Evolutionary conservation across 2,888 invertebrate genomes (phyloP).

Genomic region (Euproctis similis): DNA sequence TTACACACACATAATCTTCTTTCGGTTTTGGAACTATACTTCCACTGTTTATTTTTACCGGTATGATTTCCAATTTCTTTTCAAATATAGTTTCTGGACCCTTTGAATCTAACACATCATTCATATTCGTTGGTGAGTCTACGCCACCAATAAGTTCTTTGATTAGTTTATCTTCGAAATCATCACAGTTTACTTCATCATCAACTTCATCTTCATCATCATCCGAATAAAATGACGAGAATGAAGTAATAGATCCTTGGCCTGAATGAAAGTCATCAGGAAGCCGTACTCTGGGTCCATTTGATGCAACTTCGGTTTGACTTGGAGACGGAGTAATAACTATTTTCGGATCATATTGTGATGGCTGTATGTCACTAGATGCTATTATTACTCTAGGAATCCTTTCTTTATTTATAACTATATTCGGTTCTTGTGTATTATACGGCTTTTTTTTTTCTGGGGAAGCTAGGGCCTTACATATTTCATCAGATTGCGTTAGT

Average conservation of each 20-base stretch:
- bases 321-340: constrained; percentile 76
- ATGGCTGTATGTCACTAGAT: constrained; percentile 55
- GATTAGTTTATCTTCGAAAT: constrained; percentile 59
- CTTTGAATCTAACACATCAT: constrained; percentile 54
- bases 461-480: no score
- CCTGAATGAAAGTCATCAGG: constrained; percentile 63
- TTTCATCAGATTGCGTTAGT: constrained; percentile 32
- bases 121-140: constrained; percentile 54
- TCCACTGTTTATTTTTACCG: constrained; percentile 57
- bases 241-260: constrained; percentile 49
- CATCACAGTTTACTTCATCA: constrained; percentile 34
- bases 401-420: constrained; percentile 35
- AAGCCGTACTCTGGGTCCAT: constrained; percentile 68
- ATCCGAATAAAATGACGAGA: constrained; percentile 58
- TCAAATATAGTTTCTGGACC: constrained; percentile 58
- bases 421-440: constrained; percentile 24
- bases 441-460: constrained; percentile 26
- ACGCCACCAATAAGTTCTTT: constrained; percentile 65
- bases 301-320: constrained; percentile 44
- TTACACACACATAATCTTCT: constrained; percentile 59
- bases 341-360: constrained; percentile 77
- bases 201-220: constrained; percentile 45
- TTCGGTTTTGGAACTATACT: constrained; percentile 36
- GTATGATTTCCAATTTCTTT: constrained; percentile 62
- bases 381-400: constrained; percentile 71